Evolutionary conservation across 2,797 vertebrate genomes (phyloP), one percentile per base, ranked within the genome.

Genomic region (Sebastes hubbsi): DNA sequence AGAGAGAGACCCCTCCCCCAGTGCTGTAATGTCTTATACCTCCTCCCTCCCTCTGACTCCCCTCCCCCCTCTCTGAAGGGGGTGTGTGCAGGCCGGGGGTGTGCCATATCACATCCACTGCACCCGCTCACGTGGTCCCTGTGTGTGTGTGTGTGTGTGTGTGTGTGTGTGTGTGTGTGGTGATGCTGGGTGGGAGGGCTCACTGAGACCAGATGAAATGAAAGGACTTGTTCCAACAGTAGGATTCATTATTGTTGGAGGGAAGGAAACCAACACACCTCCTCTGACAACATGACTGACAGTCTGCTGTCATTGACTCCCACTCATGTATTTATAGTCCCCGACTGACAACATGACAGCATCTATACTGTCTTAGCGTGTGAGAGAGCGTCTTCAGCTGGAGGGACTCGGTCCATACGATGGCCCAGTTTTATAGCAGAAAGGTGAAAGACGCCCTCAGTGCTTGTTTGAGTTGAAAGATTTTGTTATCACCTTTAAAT

Each of bases 91-190:
- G 73, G 77, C 46, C 55, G 84, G 87, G 91, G 92, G 89, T 91
- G 90, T 92, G 91, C 88, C 91, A 83, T 89, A 92, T 93, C 87
- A 92, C 90, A 92, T 16, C 88, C 91, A 89, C 76, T 77, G 90
- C 80, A 76, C 80, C 42, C 2, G 13, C 87, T 90, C 89, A 93
- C 91, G 83, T 95, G 92, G 84, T 89, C 54, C 72, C 72, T 63
- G 76, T 38, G 73, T 63, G 76, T 38, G 73, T 63, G 76, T 38
- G 73, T 63, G 75, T 38, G 34, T 25, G 42, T 76, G 22, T 18
- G 49, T 42, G 52, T 69, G 63, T 69, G 70, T 49, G 56, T 38
- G 29, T 62, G 76, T 80, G 54, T 63, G 76, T 62, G 76, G 16
- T 32, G 29, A n/a, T 32, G 59, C 8, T 9, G 14, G 56, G 24